phyloP scores from a whole-genome alignment of 1,140 invertebrate genomes.

The Papilio polytes region DNA sequence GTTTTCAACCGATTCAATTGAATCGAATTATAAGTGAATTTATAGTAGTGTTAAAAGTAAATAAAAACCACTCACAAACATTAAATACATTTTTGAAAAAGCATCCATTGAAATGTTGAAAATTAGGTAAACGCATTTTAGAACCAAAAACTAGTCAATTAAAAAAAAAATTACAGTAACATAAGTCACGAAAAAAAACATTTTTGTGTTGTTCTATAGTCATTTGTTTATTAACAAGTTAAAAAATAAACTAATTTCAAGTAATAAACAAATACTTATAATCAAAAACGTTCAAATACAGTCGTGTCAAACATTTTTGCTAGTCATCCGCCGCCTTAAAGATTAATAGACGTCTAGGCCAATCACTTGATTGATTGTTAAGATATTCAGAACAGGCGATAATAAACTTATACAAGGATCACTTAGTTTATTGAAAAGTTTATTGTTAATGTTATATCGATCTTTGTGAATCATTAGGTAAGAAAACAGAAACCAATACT shows the following conservation, averaged over 20 bases:
- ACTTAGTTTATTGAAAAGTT: conserved; percentile 22
- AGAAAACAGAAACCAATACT: no score
- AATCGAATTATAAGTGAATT: conserved; percentile 28
- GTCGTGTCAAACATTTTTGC: not conserved
- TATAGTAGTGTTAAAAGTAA: not conserved
- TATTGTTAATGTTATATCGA: not conserved
- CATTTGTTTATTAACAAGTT: not conserved
- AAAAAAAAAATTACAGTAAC: not conserved
- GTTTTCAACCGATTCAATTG: conserved; percentile 32
- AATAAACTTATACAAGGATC: conserved; percentile 15
- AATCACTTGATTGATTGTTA: conserved; percentile 23
- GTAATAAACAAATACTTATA: not conserved
- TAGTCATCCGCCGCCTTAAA: conserved; percentile 13
- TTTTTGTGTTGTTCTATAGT: not conserved
- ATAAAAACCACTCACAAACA: not conserved
- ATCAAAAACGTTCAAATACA: conserved; percentile 16
- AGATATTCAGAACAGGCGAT: not conserved
- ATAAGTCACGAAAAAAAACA: not conserved
- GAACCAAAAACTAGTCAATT: not conserved
- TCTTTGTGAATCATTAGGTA: no score
- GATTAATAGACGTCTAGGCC: conserved; percentile 20
- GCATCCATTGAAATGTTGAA: not conserved
- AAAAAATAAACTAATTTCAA: not conserved
- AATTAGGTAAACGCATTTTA: not conserved
- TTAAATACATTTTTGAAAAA: not conserved